These are phyloP conservation scores for Ispidina picta DNA, from an alignment of 2,797 vertebrate species.

Conservation along the genomic window DNA sequence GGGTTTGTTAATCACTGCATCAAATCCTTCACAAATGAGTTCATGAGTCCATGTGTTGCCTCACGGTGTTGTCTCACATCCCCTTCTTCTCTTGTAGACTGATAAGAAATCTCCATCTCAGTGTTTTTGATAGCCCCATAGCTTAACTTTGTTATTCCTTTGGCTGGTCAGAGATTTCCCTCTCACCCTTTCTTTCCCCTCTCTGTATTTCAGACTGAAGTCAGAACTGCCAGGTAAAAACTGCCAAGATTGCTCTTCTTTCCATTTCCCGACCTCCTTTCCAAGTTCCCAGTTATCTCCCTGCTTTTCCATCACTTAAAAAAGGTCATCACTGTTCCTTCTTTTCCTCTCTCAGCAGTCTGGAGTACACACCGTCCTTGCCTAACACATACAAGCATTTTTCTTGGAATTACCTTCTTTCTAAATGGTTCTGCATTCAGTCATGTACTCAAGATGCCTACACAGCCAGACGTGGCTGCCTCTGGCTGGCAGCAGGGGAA, in stretches of 20 bases:
- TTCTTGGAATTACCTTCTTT: conserved; percentile 38
- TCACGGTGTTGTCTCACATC: background rate
- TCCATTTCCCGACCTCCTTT: background rate
- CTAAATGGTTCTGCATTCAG: background rate
- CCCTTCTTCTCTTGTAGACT: background rate
- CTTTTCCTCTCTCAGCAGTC: background rate
- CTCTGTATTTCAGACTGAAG: background rate
- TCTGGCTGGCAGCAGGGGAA: conserved; percentile 1
- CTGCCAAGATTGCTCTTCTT: conserved; percentile 1
- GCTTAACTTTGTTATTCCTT: background rate
- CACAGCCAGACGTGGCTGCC: conserved; percentile 14
- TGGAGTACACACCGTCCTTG: conserved; percentile 6
- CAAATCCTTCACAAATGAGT: background rate
- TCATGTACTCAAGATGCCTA: conserved; percentile 23
- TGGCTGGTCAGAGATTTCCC: background rate
- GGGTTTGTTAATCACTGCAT: background rate
- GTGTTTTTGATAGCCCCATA: rapidly evolving
- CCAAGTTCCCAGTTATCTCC: conserved; percentile 12
- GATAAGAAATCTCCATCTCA: background rate
- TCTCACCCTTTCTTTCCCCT: background rate
- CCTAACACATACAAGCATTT: background rate
- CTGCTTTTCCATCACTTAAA: background rate
- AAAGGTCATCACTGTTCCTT: background rate
- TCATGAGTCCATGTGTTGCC: background rate
- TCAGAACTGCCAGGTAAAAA: conserved; percentile 3